These are phyloP conservation scores for Scaptomyza pallida DNA, from an alignment of 1,140 invertebrate species.

Conservation along the genomic window DNA sequence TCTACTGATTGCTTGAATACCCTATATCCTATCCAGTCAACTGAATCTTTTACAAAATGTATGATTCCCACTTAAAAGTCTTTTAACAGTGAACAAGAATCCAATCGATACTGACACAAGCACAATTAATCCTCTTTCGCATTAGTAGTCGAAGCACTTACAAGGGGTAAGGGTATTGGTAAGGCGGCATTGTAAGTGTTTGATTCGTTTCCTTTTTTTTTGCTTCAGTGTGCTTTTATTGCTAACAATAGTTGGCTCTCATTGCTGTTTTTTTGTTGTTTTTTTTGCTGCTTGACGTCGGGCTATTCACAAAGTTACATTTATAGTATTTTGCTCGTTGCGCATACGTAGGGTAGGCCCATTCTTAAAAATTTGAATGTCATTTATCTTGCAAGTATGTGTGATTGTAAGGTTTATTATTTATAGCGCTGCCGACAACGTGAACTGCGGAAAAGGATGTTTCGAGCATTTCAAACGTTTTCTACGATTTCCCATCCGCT, in stretches of 20 bases:
- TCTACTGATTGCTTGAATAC: too few species aligned
- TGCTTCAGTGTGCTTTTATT: conserved; percentile 44
- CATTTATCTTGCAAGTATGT: not conserved
- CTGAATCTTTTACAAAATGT: too few species aligned
- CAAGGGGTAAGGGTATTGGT: not conserved
- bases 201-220: conserved; percentile 16
- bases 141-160: too few species aligned
- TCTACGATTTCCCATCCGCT: conserved; percentile 8
- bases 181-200: not conserved
- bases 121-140: too few species aligned
- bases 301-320: conserved; percentile 44
- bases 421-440: conserved; percentile 48
- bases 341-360: conserved; percentile 36
- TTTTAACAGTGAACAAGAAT: too few species aligned
- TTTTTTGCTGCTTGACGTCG: conserved; percentile 43
- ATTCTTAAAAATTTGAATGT: conserved; percentile 2
- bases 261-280: too few species aligned
- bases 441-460: conserved; percentile 26
- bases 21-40: conserved; percentile 18
- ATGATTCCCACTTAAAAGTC: too few species aligned
- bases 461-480: conserved; percentile 46
- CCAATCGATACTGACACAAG: too few species aligned
- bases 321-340: conserved; percentile 16
- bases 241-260: conserved; percentile 27
- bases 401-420: conserved; percentile 55